Evolutionary conservation across 1,140 invertebrate species (phyloP), one percentile per base, ranked within the genome.

Genomic region (Aphis craccivora): DNA sequence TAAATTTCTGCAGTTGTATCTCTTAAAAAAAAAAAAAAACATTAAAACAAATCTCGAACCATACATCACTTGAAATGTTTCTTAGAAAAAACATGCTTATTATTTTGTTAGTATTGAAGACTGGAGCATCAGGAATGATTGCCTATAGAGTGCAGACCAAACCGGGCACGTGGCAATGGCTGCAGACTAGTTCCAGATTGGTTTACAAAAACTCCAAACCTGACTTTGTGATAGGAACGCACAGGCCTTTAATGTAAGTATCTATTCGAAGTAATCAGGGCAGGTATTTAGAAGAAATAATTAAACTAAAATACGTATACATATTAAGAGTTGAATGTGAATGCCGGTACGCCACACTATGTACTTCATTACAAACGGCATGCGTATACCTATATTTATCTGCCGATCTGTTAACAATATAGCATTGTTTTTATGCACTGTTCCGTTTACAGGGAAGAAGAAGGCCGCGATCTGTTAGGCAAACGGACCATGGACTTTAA

Each of bases 141-240:
- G 99, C 99, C 87, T 99, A 99, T 95, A 97, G 99, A 94, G 98
- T 99, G 95, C 97, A 98, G 95, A 99, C 98, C 86, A 99, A 99
- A 95, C 98, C 99, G 84, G 97, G 97, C 7, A 97, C 97, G 94
- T 99, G 99, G 99, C 98, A 99, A 95, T 99, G 99, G 99, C 95
- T 99, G 45, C 99, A 99, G 96, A 99, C 99, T 1, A 99, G 98
- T 94, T 99, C 99, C 11, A 96, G 99, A 94, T 96, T 99, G 88
- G 98, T 99, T 55, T 99, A 99, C 96, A 99, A 99, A 96, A 99
- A 99, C 95, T 99, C 99, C 94, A 99, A 99, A 95, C 99, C 99
- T 5, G 99, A 99, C 95, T 99, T 99, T 95, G 98, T 99, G 93
- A 99, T 99, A 94, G 99, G 98, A 95, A 99, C 98, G 55, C 99